phyloP scores from a whole-genome alignment of 2,888 invertebrate species.

The Hyles lineata region DNA sequence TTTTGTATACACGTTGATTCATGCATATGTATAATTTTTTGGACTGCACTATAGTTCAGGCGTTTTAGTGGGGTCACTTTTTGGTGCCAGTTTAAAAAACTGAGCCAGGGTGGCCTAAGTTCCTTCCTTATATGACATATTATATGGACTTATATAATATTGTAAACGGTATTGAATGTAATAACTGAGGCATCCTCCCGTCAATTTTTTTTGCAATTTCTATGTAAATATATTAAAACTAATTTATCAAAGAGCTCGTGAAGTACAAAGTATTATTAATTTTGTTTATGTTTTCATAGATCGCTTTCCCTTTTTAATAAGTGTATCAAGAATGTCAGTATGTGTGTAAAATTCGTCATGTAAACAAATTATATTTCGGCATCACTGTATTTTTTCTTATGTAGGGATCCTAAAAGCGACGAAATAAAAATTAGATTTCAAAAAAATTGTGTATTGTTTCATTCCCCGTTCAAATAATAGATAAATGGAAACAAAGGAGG shows the following conservation, averaged over 20 bases:
- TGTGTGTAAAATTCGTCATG: not conserved
- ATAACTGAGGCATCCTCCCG: not conserved
- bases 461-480: constrained; percentile 26
- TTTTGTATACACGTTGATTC: no score
- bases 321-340: not conserved
- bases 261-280: constrained; percentile 48
- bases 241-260: constrained; percentile 40
- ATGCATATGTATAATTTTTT: no score
- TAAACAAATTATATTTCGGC: constrained; percentile 34
- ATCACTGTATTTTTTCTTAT: constrained; percentile 74
- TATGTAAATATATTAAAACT: constrained; percentile 8
- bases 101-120: no score
- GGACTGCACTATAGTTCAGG: no score
- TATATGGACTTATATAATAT: not conserved
- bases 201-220: not conserved
- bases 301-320: not conserved
- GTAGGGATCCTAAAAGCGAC: constrained; percentile 73
- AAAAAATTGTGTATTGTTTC: constrained; percentile 48
- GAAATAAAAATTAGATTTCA: constrained; percentile 77
- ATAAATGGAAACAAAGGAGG: constrained; percentile 16
- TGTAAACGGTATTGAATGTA: constrained; percentile 2
- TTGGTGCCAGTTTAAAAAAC: no score
- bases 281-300: constrained; percentile 31
- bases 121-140: not conserved
- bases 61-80: no score